Conservation (phyloP, 2,113 vertebrate species). For the Amphiprion percula region DNA sequence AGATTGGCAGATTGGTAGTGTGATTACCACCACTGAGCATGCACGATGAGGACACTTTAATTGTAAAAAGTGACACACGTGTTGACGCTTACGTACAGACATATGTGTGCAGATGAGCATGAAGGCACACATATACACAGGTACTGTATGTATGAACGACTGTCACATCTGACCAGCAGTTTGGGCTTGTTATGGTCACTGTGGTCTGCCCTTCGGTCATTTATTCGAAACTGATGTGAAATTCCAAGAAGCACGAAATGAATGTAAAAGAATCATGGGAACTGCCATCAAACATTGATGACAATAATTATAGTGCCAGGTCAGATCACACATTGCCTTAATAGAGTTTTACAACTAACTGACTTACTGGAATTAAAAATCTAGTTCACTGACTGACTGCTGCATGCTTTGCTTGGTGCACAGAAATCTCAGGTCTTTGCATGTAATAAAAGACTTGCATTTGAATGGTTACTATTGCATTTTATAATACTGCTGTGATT, state of each 20-base stretch:
- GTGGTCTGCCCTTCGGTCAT: conserved; percentile 39
- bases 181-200: conserved; percentile 20
- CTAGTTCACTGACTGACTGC: conserved; percentile 39
- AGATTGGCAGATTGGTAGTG: conserved; percentile 78
- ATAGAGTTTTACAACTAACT: conserved; percentile 3
- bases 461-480: conserved; percentile 55
- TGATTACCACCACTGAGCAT: conserved; percentile 75
- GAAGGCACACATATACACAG: conserved; percentile 38
- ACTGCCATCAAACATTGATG: conserved; percentile 30
- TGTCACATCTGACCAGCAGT: conserved; percentile 10
- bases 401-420: conserved; percentile 77
- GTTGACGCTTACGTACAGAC: conserved; percentile 46
- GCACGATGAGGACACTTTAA: conserved; percentile 56
- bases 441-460: conserved; percentile 67
- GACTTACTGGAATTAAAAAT: not conserved
- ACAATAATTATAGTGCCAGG: conserved; percentile 18
- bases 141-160: conserved; percentile 22
- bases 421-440: conserved; percentile 62
- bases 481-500: conserved; percentile 40
- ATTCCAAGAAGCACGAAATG: conserved; percentile 21
- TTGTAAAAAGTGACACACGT: conserved; percentile 26
- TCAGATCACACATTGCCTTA: conserved; percentile 42
- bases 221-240: conserved; percentile 46
- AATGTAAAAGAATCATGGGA: conserved; percentile 26
- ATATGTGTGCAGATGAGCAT: conserved; percentile 58